Evolutionary conservation across 2,888 invertebrate species (phyloP).

Genomic region (Agrotis segetum): DNA sequence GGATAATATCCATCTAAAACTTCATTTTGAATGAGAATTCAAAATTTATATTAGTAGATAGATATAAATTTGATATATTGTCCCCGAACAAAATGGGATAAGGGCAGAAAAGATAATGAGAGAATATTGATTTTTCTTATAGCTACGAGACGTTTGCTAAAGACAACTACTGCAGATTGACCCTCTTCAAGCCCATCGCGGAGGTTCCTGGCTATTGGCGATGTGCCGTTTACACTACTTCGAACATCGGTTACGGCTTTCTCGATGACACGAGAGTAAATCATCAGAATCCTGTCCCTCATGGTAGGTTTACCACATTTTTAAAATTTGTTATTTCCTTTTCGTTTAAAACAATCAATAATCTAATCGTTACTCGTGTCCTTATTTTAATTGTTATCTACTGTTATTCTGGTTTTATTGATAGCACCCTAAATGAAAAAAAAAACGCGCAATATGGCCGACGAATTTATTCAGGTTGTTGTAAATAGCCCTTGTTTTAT

Average conservation of each 20-base stretch:
- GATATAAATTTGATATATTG: too few species aligned
- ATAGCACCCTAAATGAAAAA: background rate
- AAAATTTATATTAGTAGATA: too few species aligned
- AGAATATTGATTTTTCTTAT: constrained; percentile 34
- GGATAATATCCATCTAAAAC: too few species aligned
- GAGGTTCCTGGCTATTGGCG: constrained; percentile 81
- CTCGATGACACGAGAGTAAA: constrained; percentile 40
- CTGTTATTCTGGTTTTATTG: background rate
- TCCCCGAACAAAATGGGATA: too few species aligned
- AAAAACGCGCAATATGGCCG: too few species aligned
- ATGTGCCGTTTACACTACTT: constrained; percentile 79
- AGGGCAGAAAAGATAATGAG: too few species aligned
- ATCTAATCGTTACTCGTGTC: constrained; percentile 2
- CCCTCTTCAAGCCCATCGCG: constrained; percentile 69
- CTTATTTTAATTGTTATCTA: background rate
- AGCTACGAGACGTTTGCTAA: constrained; percentile 69
- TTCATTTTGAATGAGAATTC: too few species aligned
- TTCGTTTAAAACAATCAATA: background rate
- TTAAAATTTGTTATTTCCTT: background rate
- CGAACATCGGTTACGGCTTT: constrained; percentile 78
- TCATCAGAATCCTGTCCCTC: too few species aligned
- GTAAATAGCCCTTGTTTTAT: background rate
- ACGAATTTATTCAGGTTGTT: background rate
- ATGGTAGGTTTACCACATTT: constrained; percentile 7
- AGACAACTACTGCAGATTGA: constrained; percentile 76